These are phyloP conservation scores for Melolontha melolontha DNA, from an alignment of 2,888 invertebrate species.

Conservation along the genomic window DNA sequence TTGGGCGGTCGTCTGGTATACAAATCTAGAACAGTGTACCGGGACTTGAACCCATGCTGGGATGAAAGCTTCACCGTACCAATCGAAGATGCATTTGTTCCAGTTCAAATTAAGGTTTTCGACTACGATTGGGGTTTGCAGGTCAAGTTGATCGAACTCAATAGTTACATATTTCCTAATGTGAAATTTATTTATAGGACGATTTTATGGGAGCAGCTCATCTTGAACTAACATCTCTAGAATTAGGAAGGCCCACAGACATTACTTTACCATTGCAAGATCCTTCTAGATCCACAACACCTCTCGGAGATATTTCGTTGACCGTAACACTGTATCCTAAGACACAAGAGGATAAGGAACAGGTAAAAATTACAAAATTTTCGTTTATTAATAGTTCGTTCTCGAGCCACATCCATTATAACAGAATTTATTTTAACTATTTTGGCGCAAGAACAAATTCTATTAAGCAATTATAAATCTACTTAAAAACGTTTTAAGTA, in stretches of 20 bases:
- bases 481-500: no score
- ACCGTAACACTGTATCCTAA: constrained; percentile 90
- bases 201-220: constrained; percentile 97
- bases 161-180: background rate
- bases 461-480: no score
- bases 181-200: constrained; percentile 71
- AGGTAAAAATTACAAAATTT: constrained; percentile 70
- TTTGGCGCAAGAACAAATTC: no score
- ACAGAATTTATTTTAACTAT: no score
- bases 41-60: constrained; percentile 98
- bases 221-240: constrained; percentile 86
- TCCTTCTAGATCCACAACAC: constrained; percentile 73
- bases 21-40: constrained; percentile 93
- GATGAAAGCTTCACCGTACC: constrained; percentile 95
- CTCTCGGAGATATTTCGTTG: constrained; percentile 87
- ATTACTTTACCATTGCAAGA: constrained; percentile 84
- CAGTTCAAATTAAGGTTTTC: constrained; percentile 91
- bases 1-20: constrained; percentile 86
- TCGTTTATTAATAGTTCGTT: no score
- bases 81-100: constrained; percentile 90
- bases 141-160: constrained; percentile 52
- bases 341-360: constrained; percentile 94
- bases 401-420: no score
- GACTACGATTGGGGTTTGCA: constrained; percentile 96
- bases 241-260: constrained; percentile 82